These are phyloP conservation scores for Azemiops feae DNA, from an alignment of 2,113 vertebrate genomes.

Conservation along the genomic window DNA sequence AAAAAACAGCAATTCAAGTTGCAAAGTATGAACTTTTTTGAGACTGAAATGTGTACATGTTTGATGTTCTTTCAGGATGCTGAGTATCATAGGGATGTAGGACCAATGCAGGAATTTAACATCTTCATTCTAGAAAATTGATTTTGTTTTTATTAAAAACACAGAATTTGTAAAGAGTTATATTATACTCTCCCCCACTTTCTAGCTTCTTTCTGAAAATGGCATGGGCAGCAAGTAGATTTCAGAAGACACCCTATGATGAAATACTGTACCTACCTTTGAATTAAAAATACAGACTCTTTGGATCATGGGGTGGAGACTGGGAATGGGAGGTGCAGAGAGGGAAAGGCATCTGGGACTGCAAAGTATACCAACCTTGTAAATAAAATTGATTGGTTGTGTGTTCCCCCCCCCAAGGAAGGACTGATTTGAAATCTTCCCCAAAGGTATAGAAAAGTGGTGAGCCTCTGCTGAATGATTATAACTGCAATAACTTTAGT, in stretches of 20 bases:
- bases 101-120: not conserved
- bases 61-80: not conserved
- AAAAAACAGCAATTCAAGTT: not conserved
- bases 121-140: not conserved
- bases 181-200: not conserved
- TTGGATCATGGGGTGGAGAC: not conserved
- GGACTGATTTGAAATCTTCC: not conserved
- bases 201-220: not conserved
- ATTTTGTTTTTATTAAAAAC: not conserved
- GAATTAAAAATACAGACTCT: not conserved
- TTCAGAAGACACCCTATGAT: not conserved
- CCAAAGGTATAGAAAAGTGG: not conserved
- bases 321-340: not conserved
- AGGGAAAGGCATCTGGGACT: not conserved
- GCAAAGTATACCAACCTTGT: not conserved
- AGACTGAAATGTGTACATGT: not conserved
- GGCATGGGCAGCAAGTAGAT: not conserved
- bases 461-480: not conserved
- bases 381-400: not conserved
- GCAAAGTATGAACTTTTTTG: not conserved
- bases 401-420: not conserved
- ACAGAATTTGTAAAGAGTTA: slow-evolving; percentile 13
- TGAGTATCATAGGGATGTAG: not conserved
- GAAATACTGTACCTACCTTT: not conserved
- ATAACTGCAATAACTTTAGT: not conserved